Evolutionary conservation across 1,140 invertebrate genomes (phyloP).

Genomic region (Drosophila baimaii): DNA sequence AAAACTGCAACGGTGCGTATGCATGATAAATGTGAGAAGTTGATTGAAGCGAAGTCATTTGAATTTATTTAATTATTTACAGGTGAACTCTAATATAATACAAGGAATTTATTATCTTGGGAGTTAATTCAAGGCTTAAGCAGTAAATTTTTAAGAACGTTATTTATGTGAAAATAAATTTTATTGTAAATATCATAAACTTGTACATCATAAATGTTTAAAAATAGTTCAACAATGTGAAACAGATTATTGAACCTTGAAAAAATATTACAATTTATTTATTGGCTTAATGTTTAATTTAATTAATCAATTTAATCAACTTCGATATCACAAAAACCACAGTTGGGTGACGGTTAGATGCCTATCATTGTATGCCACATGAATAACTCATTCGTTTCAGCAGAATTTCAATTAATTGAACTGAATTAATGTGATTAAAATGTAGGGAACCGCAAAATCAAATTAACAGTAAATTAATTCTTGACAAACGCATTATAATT

Average conservation of each 20-base stretch:
- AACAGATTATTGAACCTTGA: too few species aligned
- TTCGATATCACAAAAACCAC: not conserved
- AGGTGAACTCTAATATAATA: too few species aligned
- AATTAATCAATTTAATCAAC: slow-evolving; percentile 3
- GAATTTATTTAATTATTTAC: not conserved
- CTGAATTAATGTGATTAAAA: slow-evolving; percentile 14
- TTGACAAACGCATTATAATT: slow-evolving; percentile 24
- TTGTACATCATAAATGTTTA: too few species aligned
- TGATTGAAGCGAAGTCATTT: not conserved
- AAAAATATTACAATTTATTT: not conserved
- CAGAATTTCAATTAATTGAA: slow-evolving; percentile 13
- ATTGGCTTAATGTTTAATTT: not conserved
- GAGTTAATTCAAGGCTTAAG: too few species aligned
- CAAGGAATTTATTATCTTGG: too few species aligned
- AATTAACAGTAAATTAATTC: slow-evolving; percentile 36
- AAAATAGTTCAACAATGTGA: too few species aligned
- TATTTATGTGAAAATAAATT: too few species aligned
- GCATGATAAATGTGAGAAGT: slow-evolving; percentile 18
- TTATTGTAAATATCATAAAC: too few species aligned
- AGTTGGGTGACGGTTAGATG: not conserved
- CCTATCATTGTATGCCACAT: not conserved
- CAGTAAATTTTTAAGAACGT: too few species aligned
- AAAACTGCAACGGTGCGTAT: slow-evolving; percentile 61
- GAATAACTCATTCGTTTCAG: slow-evolving; percentile 1
- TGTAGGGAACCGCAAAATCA: slow-evolving; percentile 14